Conservation (phyloP, 2,888 invertebrate species). For the Isoperla grammatica region DNA sequence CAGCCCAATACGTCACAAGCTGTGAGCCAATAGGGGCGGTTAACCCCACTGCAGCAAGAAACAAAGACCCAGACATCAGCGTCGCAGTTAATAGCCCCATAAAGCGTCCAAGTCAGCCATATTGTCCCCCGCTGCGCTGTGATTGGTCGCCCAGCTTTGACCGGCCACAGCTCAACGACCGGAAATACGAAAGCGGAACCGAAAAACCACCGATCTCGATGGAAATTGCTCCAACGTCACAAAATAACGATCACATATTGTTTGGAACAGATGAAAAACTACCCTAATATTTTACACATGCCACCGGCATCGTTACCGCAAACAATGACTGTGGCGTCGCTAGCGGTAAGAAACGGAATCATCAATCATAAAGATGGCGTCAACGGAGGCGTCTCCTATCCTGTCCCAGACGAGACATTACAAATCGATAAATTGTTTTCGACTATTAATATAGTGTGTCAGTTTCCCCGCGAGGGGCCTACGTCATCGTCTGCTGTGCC, state of each 20-base stretch:
- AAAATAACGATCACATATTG: too few relatives aligned
- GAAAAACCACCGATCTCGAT: background rate
- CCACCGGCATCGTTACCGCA: slow-evolving; percentile 1
- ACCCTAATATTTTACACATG: too few relatives aligned
- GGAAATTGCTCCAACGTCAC: too few relatives aligned
- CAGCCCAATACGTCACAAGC: too few relatives aligned
- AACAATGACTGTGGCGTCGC: slow-evolving; percentile 9
- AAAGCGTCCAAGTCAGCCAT: slow-evolving; percentile 8
- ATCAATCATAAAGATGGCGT: slow-evolving; percentile 18
- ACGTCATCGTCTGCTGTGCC: too few relatives aligned
- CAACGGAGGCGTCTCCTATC: background rate
- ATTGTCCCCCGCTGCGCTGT: slow-evolving; percentile 13
- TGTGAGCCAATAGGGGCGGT: too few relatives aligned
- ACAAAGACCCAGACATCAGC: too few relatives aligned
- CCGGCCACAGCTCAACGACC: slow-evolving; percentile 14
- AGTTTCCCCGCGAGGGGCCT: too few relatives aligned
- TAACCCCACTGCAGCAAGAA: too few relatives aligned
- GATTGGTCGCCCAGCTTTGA: slow-evolving; percentile 19
- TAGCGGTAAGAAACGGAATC: slow-evolving; percentile 17
- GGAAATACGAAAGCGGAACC: slow-evolving; percentile 19
- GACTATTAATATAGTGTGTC: slow-evolving; percentile 18
- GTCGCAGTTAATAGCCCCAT: too few relatives aligned
- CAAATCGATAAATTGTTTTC: slow-evolving; percentile 19
- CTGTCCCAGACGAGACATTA: slow-evolving; percentile 15
- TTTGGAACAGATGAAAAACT: too few relatives aligned